Evolutionary conservation across 2,113 vertebrate species (phyloP), one percentile per base, ranked within the genome.

Genomic region (Seriola dumerili): DNA sequence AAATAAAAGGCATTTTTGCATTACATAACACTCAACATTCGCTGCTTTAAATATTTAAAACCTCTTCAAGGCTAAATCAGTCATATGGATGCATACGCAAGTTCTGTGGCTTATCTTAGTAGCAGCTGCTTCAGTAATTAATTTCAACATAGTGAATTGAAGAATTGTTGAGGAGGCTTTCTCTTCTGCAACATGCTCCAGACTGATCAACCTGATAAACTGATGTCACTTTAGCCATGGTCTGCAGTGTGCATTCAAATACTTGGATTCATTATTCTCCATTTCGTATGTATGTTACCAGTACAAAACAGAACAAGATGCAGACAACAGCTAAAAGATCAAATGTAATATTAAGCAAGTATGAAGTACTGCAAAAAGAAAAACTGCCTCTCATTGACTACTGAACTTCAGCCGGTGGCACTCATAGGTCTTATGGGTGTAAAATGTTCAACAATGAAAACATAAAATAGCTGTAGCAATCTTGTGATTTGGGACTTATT

Each of bases 1-100:
- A 59, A 74, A 76, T 85, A 73, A 76, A 72, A 48, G 14, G 55
- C 6, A 34, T 73, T 50, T 75, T 80, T 84, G 36, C 59, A 84
- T 85, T 76, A 79, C 40, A 23, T 80, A 85, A 84, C 74, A 67
- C 16, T 23, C 50, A 25, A 48, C 2, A 34, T 76, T 52, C 25
- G 72, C 8, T 63, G 23, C 57, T 62, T 69, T 72, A 73, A 89
- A 83, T 88, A 83, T 80, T 84, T 78, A 80, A 81, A 66, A 68
- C 21, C 34, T 76, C 44, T 80, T 75, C 38, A 21, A 68, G 63
- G 48, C 8, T 85, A 46, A 62, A 63, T 82, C 40, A 66, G 71
- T 83, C 63, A 73, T 73, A 75, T 69, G 23, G 40, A 82, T 77
- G 55, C 19, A 50, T 21, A 32, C n/a, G 23, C 65, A 54, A 55